phyloP scores from a whole-genome alignment of 92 coral and sea anemone genomes.

The Umimayanthus chanpuru region DNA sequence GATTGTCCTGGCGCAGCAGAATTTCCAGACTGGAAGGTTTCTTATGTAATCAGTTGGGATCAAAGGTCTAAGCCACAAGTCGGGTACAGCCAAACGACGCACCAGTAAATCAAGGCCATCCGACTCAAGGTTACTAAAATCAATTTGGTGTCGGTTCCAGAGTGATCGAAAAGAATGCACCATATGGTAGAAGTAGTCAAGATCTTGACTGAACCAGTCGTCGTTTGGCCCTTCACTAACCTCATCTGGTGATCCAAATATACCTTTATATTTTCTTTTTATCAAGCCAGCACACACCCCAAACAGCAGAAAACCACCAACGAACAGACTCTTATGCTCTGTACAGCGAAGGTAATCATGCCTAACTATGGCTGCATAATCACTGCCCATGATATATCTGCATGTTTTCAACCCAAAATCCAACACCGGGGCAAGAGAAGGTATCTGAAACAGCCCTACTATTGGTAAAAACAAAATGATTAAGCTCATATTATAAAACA shows the following conservation, averaged over 20 bases:
- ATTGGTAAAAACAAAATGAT: constrained; percentile 84
- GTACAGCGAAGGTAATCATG: constrained; percentile 60
- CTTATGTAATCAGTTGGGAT: constrained; percentile 94
- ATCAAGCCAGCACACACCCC: constrained; percentile 71
- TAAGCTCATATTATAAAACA: constrained; percentile 81
- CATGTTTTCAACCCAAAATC: constrained; percentile 70
- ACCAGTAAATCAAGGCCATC: constrained; percentile 90
- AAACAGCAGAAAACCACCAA: constrained; percentile 72
- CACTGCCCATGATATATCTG: constrained; percentile 81
- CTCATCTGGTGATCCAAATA: constrained; percentile 70
- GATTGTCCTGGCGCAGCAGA: constrained; percentile 56
- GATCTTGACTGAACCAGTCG: constrained; percentile 95
- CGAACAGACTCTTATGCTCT: constrained; percentile 53
- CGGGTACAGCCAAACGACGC: constrained; percentile 94
- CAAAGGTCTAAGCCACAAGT: constrained; percentile 91
- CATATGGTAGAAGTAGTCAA: constrained; percentile 75
- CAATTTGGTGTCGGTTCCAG: constrained; percentile 66
- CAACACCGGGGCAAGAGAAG: constrained; percentile 71
- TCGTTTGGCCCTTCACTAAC: constrained; percentile 56
- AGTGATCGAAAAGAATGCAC: constrained; percentile 75
- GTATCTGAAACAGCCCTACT: constrained; percentile 76
- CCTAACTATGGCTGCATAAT: constrained; percentile 74
- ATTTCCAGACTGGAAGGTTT: constrained; percentile 91
- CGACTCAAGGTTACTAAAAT: constrained; percentile 72
- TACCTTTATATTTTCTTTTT: constrained; percentile 63